A percentile compares a stretch with the other conserved stretches of the same genome.
Evolutionary conservation across 2,797 vertebrate genomes (phyloP).

Genomic region (Sternotherus odoratus): DNA sequence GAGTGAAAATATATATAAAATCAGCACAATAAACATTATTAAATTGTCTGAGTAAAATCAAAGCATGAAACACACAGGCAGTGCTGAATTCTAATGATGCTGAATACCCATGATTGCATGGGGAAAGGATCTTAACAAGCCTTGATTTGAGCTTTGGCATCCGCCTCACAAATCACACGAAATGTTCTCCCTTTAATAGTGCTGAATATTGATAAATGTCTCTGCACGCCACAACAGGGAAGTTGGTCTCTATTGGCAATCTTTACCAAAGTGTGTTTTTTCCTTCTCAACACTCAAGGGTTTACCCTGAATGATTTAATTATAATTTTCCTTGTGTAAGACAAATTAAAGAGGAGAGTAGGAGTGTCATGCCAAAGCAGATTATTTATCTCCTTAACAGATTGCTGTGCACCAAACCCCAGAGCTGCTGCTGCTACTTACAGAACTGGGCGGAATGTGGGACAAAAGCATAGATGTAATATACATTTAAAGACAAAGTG

Average conservation of each 20-base stretch:
- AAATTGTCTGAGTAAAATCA: slow-evolving; percentile 80
- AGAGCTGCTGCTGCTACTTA: slow-evolving; percentile 85
- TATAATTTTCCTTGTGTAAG: slow-evolving; percentile 93
- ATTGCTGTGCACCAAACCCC: slow-evolving; percentile 91
- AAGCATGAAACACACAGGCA: slow-evolving; percentile 74
- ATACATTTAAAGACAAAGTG: slow-evolving; percentile 65
- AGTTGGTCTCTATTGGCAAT: slow-evolving; percentile 83
- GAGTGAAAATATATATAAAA: slow-evolving; percentile 67
- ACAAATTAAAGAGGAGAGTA: slow-evolving; percentile 95
- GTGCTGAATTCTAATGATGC: slow-evolving; percentile 80
- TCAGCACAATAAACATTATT: slow-evolving; percentile 83
- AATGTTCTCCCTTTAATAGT: slow-evolving; percentile 74
- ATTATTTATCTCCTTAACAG: slow-evolving; percentile 98
- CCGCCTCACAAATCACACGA: slow-evolving; percentile 82
- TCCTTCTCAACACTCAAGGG: slow-evolving; percentile 85
- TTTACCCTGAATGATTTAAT: slow-evolving; percentile 97
- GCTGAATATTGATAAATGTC: slow-evolving; percentile 84
- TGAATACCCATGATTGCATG: slow-evolving; percentile 69
- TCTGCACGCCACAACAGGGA: slow-evolving; percentile 76
- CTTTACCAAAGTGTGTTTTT: slow-evolving; percentile 83
- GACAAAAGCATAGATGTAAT: slow-evolving; percentile 72
- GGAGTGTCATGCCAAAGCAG: slow-evolving; percentile 91
- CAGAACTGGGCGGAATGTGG: slow-evolving; percentile 82
- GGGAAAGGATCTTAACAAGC: slow-evolving; percentile 84
- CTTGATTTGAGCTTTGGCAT: slow-evolving; percentile 80